Conservation (phyloP, 2,797 vertebrate genomes). For the Trichosurus vulpecula region DNA sequence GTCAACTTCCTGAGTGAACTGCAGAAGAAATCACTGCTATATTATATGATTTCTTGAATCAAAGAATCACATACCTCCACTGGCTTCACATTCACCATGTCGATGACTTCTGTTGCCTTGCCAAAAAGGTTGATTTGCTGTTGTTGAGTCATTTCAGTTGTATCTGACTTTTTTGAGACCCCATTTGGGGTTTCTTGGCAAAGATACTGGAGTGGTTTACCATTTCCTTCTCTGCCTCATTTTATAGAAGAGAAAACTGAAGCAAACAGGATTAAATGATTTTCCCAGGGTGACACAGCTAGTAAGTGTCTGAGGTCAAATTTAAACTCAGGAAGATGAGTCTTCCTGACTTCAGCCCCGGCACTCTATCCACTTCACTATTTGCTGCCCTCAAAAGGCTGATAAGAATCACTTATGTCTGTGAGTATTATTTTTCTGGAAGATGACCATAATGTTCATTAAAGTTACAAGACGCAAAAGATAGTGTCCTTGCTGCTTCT, state of each 20-base stretch:
- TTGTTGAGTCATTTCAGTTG: not conserved
- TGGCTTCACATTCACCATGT: not conserved
- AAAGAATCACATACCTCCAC: not conserved
- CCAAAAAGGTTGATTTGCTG: not conserved
- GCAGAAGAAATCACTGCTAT: not conserved
- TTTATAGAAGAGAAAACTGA: not conserved
- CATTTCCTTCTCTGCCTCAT: not conserved
- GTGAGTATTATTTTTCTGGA: not conserved
- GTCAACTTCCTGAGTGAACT: not conserved
- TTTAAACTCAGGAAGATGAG: not conserved
- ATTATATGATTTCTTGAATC: not conserved
- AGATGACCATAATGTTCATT: not conserved
- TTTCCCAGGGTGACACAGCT: not conserved
- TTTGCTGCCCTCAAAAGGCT: not conserved
- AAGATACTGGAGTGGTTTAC: not conserved
- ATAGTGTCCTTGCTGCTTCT: not conserved
- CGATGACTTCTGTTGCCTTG: not conserved
- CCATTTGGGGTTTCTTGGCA: not conserved
- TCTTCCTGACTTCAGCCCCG: not conserved
- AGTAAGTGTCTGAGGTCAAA: not conserved
- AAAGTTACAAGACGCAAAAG: not conserved
- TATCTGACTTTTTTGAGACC: not conserved
- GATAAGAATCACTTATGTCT: not conserved
- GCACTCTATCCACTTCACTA: not conserved
- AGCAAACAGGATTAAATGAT: not conserved